These are phyloP conservation scores for Conops quadrifasciatus DNA, from an alignment of 2,888 invertebrate species.

Conservation along the genomic window DNA sequence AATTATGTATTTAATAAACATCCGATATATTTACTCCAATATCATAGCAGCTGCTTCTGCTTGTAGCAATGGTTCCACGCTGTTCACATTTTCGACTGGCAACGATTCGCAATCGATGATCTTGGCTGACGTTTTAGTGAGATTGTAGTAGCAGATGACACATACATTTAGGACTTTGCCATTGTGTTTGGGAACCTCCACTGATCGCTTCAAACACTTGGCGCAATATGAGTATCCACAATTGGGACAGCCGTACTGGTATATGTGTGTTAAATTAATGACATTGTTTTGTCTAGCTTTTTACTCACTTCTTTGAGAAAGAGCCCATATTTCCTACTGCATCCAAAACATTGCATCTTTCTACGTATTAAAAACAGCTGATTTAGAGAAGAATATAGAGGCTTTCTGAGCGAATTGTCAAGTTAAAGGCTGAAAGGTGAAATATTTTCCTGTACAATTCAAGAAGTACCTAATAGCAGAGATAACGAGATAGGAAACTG, in stretches of 20 bases:
- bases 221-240: constrained; percentile 86
- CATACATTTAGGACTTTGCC: constrained; percentile 75
- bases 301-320: constrained; percentile 75
- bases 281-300: neutral
- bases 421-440: too few species aligned
- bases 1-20: neutral
- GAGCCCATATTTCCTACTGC: constrained; percentile 75
- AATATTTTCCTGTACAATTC: too few species aligned
- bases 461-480: too few species aligned
- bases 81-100: constrained; percentile 65
- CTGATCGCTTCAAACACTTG: constrained; percentile 80
- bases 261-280: neutral
- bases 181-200: constrained; percentile 71
- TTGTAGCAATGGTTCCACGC: constrained; percentile 26
- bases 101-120: constrained; percentile 61
- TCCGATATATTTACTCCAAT: constrained; percentile 43
- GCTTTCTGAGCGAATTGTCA: too few species aligned
- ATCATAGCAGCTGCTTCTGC: constrained; percentile 45
- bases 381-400: too few species aligned
- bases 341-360: constrained; percentile 78
- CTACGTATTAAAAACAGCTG: neutral
- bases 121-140: constrained; percentile 53
- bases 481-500: too few species aligned
- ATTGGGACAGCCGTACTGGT: constrained; percentile 80
- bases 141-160: constrained; percentile 64